Percentiles rank a stretch among this genome's conserved stretches.
Conservation (phyloP, 2,797 vertebrate genomes). For the Cebuella pygmaea region DNA sequence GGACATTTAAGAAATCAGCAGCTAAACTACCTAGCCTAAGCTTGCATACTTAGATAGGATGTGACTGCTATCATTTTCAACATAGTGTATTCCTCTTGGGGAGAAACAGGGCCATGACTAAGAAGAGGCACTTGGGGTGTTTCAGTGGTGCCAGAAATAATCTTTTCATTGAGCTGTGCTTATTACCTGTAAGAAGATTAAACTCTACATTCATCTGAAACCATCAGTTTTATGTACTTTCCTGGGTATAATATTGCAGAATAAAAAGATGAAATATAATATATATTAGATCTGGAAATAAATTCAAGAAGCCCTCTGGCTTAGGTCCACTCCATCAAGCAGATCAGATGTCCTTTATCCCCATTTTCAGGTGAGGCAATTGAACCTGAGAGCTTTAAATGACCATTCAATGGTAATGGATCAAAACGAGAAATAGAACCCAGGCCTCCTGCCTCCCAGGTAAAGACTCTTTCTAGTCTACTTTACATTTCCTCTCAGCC, state of each 20-base stretch:
- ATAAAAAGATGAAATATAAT: neutral
- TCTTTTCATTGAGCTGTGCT: neutral
- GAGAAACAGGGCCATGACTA: neutral
- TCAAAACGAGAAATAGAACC: neutral
- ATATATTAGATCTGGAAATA: neutral
- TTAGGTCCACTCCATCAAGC: neutral
- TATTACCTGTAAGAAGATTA: neutral
- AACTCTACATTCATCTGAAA: neutral
- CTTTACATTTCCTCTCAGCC: neutral
- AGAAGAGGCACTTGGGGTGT: neutral
- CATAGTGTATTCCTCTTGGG: neutral
- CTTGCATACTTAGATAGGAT: neutral
- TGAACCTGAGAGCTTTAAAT: conserved; percentile 44
- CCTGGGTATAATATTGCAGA: conserved; percentile 5
- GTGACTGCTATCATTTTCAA: neutral
- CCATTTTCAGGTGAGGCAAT: neutral
- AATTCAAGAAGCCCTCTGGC: neutral
- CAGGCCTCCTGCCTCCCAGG: neutral
- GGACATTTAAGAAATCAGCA: neutral
- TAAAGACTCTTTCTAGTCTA: neutral
- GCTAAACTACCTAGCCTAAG: neutral
- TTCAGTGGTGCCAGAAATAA: neutral
- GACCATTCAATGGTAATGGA: neutral
- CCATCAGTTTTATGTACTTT: neutral
- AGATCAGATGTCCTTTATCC: neutral